Evolutionary conservation across 2,113 vertebrate species (phyloP), one percentile per base, ranked within the genome.

Genomic region (Emydura subglobosa): DNA sequence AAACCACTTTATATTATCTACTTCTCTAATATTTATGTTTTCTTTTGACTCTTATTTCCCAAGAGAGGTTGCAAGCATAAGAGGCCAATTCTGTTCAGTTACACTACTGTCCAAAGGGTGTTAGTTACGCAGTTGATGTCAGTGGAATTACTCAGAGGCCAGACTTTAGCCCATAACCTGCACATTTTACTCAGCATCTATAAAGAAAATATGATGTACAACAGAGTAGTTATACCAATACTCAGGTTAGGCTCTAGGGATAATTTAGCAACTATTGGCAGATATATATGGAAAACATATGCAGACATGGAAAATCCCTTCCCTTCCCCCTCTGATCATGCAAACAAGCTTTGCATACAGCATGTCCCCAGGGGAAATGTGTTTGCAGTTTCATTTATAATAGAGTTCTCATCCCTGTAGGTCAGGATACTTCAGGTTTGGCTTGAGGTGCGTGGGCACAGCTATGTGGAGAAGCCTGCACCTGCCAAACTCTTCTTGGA

Each of bases 291-390:
- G 96, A 97, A 97, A 97, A 94, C 88, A 93, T 89, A 95, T 83
- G 90, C 16, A 94, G 96, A 85, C 93, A 31, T 91, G 96, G 97
- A 97, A 97, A 98, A 97, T 96, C 94, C 93, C 91, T 93, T 96
- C 87, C 94, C 91, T 42, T 92, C 92, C 85, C 82, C 94, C 95
- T 89, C 94, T 79, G 93, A 96, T 94, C 95, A 93, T 80, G 90
- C 93, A 95, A 95, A 55, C 93, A 95, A 86, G 85, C 90, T 93
- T n/a, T 81, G 81, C 93, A 84, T 91, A 68, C 85, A 88, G 57
- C 51, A 2, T 4, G 0, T 78, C 93, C 94, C 89, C 85, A 79
- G 78, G 95, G 94, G 94, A 95, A 93, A 89, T 95, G 27, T 78
- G 92, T 90, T 96, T 96, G 89, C 94, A 94, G 53, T 96, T 94